These are phyloP conservation scores for Chymomyza fuscimana DNA, from an alignment of 2,888 invertebrate species.

Conservation along the genomic window DNA sequence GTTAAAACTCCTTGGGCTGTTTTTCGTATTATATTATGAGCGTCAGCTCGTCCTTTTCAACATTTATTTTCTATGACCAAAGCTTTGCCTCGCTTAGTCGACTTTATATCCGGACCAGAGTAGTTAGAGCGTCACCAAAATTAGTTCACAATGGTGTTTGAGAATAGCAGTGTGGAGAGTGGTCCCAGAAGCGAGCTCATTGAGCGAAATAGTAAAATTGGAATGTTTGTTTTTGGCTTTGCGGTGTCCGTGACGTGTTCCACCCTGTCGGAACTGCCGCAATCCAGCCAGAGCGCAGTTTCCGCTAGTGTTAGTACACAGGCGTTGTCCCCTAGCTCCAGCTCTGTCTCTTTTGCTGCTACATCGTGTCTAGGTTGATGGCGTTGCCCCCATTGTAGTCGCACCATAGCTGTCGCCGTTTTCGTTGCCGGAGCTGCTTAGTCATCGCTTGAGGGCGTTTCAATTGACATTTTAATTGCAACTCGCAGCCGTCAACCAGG, in stretches of 20 bases:
- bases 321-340: background rate
- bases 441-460: slow-evolving; percentile 35
- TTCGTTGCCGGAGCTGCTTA: slow-evolving; percentile 28
- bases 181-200: slow-evolving; percentile 46
- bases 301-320: background rate
- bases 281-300: background rate
- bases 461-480: slow-evolving; percentile 62
- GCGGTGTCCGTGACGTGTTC: background rate
- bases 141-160: slow-evolving; percentile 42
- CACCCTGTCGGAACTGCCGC: background rate
- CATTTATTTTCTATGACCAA: background rate
- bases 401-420: slow-evolving; percentile 23
- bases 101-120: background rate
- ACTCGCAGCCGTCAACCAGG: slow-evolving; percentile 30
- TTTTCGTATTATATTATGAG: background rate
- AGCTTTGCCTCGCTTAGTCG: background rate
- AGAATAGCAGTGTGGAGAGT: background rate
- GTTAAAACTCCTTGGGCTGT: slow-evolving; percentile 22
- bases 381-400: background rate
- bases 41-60: background rate
- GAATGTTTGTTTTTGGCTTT: slow-evolving; percentile 39
- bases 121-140: slow-evolving; percentile 31
- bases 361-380: background rate
- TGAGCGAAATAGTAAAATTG: slow-evolving; percentile 49
- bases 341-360: background rate